Evolutionary conservation across 2,888 invertebrate genomes (phyloP).

Genomic region (Calliopum simillimum): DNA sequence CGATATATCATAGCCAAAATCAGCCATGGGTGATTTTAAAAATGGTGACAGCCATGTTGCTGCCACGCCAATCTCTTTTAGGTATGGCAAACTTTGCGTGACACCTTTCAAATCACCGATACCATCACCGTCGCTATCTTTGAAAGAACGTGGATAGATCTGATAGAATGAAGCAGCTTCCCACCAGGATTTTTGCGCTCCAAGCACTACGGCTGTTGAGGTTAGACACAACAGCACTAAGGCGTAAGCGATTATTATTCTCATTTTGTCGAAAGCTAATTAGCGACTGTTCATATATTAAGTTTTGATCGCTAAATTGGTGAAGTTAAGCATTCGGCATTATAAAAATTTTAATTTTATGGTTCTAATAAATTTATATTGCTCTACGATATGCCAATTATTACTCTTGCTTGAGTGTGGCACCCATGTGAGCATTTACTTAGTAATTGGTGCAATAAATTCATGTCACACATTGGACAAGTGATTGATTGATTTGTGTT

Average conservation of each 20-base stretch:
- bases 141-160: constrained; percentile 87
- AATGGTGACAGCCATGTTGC: constrained; percentile 82
- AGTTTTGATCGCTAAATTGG: background rate
- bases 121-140: constrained; percentile 85
- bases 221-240: constrained; percentile 44
- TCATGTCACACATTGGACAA: too few species aligned
- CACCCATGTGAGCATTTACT: too few species aligned
- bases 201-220: background rate
- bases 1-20: constrained; percentile 83
- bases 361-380: background rate
- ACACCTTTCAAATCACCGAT: constrained; percentile 86
- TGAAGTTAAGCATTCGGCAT: background rate
- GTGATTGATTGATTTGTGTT: too few species aligned
- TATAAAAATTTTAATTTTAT: background rate
- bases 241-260: constrained; percentile 25
- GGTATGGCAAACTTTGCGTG: constrained; percentile 72
- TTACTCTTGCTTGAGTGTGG: too few species aligned
- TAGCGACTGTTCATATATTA: background rate
- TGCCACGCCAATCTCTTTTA: constrained; percentile 76
- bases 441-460: too few species aligned
- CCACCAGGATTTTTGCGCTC: constrained; percentile 75
- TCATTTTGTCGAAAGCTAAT: constrained; percentile 25
- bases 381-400: background rate
- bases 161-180: constrained; percentile 85
- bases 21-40: constrained; percentile 78